These are phyloP conservation scores for Gracilinanus agilis DNA, from an alignment of 2,113 vertebrate genomes.

Conservation along the genomic window DNA sequence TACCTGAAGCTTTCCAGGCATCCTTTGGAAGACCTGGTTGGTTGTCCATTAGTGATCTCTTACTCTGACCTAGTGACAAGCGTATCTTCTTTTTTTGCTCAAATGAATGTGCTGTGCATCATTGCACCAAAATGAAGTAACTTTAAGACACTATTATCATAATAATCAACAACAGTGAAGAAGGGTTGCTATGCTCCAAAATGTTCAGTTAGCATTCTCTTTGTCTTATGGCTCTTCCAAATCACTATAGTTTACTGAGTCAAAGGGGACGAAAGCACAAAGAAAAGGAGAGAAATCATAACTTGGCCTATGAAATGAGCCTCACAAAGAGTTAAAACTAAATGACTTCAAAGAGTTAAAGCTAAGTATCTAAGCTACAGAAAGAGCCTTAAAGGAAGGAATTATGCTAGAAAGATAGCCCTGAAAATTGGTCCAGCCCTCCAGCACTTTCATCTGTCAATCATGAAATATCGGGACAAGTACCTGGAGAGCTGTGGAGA, in stretches of 20 bases:
- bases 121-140: constrained; percentile 17
- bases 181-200: constrained; percentile 43
- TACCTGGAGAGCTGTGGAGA: constrained; percentile 25
- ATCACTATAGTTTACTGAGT: neutral
- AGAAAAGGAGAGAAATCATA: constrained; percentile 43
- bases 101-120: neutral
- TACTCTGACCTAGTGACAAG: neutral
- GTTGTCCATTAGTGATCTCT: neutral
- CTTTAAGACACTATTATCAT: neutral
- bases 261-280: neutral
- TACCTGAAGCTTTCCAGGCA: neutral
- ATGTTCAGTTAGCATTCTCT: constrained; percentile 42
- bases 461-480: constrained; percentile 26
- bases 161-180: neutral
- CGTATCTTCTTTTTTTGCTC: neutral
- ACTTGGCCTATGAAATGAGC: constrained; percentile 21
- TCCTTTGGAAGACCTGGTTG: neutral
- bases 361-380: constrained; percentile 37
- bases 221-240: constrained; percentile 44
- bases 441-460: constrained; percentile 63
- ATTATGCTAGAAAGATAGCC: neutral
- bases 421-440: constrained; percentile 8
- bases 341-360: constrained; percentile 36
- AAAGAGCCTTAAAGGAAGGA: constrained; percentile 53
- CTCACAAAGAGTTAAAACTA: constrained; percentile 48